Conservation (phyloP, 2,113 vertebrate genomes). For the Catharus bicknelli region DNA sequence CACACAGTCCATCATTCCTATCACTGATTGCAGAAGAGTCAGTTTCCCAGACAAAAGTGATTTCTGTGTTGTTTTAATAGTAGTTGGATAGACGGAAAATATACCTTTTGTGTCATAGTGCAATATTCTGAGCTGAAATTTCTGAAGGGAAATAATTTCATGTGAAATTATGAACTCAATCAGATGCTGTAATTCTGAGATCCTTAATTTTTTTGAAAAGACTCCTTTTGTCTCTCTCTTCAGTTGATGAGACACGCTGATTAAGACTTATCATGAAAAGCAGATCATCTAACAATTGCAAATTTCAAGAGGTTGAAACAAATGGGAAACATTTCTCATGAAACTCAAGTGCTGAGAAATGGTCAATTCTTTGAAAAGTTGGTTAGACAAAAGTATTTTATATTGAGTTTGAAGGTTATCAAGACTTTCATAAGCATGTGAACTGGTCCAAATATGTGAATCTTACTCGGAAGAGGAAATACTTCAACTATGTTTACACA, state of each 20-base stretch:
- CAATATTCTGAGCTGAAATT: background rate
- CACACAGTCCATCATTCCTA: background rate
- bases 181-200: background rate
- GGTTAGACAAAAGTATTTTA: background rate
- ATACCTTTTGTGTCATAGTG: background rate
- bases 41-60: background rate
- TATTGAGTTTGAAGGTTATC: background rate
- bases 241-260: background rate
- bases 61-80: background rate
- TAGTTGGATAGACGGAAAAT: background rate
- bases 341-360: background rate
- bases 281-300: background rate
- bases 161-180: background rate
- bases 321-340: background rate
- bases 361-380: background rate
- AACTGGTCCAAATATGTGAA: rapidly evolving
- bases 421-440: background rate
- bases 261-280: background rate
- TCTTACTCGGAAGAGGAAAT: background rate
- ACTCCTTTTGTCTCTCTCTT: background rate
- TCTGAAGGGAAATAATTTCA: background rate
- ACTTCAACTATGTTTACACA: background rate
- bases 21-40: background rate
- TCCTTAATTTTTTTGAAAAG: background rate
- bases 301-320: background rate